Base-by-base conservation (phyloP, 2,113 vertebrate genomes). In the Osmerus eperlanus region DNA sequence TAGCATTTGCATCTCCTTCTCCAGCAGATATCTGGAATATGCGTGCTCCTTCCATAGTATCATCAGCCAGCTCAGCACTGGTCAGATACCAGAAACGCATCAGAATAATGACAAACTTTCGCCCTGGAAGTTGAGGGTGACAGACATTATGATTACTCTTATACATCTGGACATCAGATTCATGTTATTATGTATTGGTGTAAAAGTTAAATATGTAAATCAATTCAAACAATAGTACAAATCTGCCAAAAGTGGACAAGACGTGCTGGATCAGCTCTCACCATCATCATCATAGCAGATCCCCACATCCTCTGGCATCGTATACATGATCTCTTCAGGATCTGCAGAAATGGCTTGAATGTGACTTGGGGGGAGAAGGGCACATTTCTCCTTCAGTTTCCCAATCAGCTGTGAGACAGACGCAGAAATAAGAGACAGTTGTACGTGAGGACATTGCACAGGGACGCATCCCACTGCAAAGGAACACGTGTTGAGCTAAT, bases 21-120 rank as follows among this genome's bases (percentile, higher is more conserved):
- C 87, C 89, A 65, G 92, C 92, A 47, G 89, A 81, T 70, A 96
- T 76, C 79, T 94, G 91, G 83, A 97, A 96, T 29, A 94, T 78
- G 65, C 87, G 92, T 25, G 88, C 82, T 84, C 92, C 93, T 66
- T 93, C 91, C 73, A 93, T 47, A 21, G 82, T 84, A 16, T 94
- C 86, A 0, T 94, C 92, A 68, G 95, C 92, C 60, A 99, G 87
- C 29, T 65, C 87, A 19, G 91, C 93, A 73, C 90, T 95, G 3
- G 94, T 95, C 81, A 97, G 85, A 84, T 99, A 99, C 96, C 96
- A 99, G 90, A 97, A 99, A 19, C 94, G 92, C 96, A 97, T 96
- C 85, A 97, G 83, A 85, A 99, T 98, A 65, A 93, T 94, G 85
- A 97, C 96, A 91, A 97, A 98, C 78, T 95, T 97, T 65, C 95